phyloP scores from a whole-genome alignment of 2,888 invertebrate species.

The Tachina lurida region DNA sequence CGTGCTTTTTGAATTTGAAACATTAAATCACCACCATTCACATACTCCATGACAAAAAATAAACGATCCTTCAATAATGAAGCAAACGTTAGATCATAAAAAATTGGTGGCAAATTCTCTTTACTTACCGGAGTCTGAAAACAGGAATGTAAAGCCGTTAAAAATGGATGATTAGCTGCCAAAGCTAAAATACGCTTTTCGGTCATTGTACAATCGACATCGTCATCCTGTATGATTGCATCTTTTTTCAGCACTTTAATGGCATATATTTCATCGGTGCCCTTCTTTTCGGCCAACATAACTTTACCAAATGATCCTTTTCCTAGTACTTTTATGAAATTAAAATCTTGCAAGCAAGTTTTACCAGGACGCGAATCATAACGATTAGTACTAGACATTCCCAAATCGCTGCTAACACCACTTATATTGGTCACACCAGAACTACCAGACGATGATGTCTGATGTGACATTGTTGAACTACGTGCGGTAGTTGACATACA shows the following conservation, averaged over 20 bases:
- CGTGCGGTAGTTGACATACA: slow-evolving; percentile 77
- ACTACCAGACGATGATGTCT: slow-evolving; percentile 76
- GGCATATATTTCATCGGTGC: slow-evolving; percentile 94
- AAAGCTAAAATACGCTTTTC: slow-evolving; percentile 98
- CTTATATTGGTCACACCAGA: slow-evolving; percentile 61
- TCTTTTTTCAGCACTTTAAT: slow-evolving; percentile 97
- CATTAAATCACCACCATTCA: slow-evolving; percentile 99
- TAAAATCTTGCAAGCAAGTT: slow-evolving; percentile 93
- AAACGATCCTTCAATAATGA: slow-evolving; percentile 87
- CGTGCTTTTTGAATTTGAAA: slow-evolving; percentile 99
- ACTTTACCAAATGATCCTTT: slow-evolving; percentile 99
- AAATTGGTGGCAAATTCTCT: background rate
- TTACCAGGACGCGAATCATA: slow-evolving; percentile 83
- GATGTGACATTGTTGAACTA: slow-evolving; percentile 76
- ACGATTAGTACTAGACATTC: slow-evolving; percentile 77
- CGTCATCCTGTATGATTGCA: slow-evolving; percentile 99
- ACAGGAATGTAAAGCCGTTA: slow-evolving; percentile 97
- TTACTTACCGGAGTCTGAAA: slow-evolving; percentile 93
- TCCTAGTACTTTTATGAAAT: slow-evolving; percentile 98
- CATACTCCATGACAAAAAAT: slow-evolving; percentile 99
- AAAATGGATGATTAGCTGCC: slow-evolving; percentile 98
- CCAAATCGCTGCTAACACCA: slow-evolving; percentile 74
- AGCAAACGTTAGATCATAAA: background rate
- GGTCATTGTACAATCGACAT: slow-evolving; percentile 99
- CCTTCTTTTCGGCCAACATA: slow-evolving; percentile 97